Evolutionary conservation across 2,888 invertebrate genomes (phyloP).

Genomic region (Phorcus lineatus): DNA sequence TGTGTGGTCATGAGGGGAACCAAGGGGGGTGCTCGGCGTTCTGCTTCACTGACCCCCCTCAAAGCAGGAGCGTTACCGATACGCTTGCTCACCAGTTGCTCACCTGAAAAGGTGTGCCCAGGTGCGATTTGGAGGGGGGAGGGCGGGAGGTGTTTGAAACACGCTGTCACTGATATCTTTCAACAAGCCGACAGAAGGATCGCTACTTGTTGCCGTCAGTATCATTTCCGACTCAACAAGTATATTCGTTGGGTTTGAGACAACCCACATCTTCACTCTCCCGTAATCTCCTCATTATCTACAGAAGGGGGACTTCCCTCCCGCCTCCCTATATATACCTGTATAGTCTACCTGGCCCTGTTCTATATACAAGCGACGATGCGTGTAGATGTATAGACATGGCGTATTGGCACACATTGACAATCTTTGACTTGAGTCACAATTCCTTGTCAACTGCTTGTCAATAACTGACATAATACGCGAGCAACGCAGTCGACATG

Average conservation of each 20-base stretch:
- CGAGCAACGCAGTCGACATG: too few species aligned
- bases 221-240: background rate
- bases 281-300: background rate
- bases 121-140: background rate
- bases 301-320: background rate
- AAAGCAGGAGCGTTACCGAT: background rate
- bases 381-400: too few species aligned
- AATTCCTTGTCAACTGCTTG: too few species aligned
- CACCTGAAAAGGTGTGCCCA: slow-evolving; percentile 2
- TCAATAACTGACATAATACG: too few species aligned
- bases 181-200: background rate
- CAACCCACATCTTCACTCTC: background rate
- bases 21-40: slow-evolving; percentile 6
- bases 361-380: too few species aligned
- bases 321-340: background rate
- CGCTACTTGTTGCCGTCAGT: background rate
- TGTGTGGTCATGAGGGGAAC: slow-evolving; percentile 10
- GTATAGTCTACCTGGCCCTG: background rate
- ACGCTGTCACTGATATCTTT: background rate
- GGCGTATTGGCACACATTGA: too few species aligned
- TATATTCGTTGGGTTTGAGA: background rate
- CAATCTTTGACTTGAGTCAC: too few species aligned
- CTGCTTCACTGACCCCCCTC: background rate
- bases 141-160: background rate
- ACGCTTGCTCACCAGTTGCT: background rate